phyloP scores from a whole-genome alignment of 2,113 vertebrate genomes.

The Melanocharis versteri region DNA sequence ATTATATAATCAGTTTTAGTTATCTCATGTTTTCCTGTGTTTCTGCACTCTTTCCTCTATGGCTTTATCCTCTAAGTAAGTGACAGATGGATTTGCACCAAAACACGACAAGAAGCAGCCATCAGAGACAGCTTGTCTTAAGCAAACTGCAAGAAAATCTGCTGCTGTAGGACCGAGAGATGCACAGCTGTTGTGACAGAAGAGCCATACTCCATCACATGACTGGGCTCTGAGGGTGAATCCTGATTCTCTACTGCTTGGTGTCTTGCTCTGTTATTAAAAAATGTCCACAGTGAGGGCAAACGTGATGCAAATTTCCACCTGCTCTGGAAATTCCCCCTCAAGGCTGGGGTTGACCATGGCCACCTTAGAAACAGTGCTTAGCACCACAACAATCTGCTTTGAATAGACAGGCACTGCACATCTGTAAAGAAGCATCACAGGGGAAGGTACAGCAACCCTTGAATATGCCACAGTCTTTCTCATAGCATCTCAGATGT shows the following conservation, averaged over 20 bases:
- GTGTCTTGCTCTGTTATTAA: neutral
- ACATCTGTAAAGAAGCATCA: neutral
- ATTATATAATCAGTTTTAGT: neutral
- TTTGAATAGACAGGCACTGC: neutral
- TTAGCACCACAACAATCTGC: neutral
- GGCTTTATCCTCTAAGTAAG: neutral
- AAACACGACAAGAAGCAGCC: conserved; percentile 11
- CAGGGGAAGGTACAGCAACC: neutral
- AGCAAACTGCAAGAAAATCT: conserved; percentile 28
- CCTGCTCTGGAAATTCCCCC: neutral
- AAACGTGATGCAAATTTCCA: neutral
- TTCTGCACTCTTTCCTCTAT: neutral
- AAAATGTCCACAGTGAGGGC: neutral
- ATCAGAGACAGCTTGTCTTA: conserved; percentile 16
- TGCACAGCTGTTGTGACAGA: neutral
- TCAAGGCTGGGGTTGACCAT: neutral
- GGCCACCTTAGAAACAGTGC: neutral
- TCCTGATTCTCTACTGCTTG: neutral
- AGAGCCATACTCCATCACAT: neutral
- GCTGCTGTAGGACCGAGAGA: neutral
- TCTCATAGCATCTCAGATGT: neutral
- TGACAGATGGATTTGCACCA: conserved; percentile 37
- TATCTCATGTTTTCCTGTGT: neutral
- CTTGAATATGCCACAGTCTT: neutral
- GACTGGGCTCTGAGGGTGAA: neutral